These are phyloP conservation scores for Argopecten irradians DNA, from an alignment of 1,140 invertebrate genomes.

Conservation along the genomic window DNA sequence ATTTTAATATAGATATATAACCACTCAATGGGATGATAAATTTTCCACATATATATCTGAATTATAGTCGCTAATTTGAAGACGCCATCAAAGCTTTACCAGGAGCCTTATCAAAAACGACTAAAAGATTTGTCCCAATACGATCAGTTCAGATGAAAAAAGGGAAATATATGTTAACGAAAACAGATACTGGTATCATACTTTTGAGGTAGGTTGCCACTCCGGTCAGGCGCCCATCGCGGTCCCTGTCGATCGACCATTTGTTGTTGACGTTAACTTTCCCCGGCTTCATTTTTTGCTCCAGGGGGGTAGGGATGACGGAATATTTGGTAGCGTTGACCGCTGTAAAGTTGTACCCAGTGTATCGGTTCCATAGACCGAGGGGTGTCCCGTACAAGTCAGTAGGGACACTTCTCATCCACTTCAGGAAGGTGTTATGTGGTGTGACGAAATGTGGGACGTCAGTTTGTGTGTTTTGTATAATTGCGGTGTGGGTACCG, in stretches of 20 bases:
- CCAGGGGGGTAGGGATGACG: conserved; percentile 59
- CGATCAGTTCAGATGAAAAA: too few species aligned
- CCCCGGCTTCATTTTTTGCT: conserved; percentile 4
- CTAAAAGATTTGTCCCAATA: too few species aligned
- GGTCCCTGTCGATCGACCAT: conserved; percentile 44
- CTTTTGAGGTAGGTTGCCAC: conserved; percentile 44
- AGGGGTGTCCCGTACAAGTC: conserved; percentile 54
- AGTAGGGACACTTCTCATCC: conserved; percentile 59
- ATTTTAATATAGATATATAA: too few species aligned
- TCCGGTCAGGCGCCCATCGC: background rate
- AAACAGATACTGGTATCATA: conserved; percentile 21
- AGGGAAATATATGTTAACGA: background rate
- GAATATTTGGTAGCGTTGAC: conserved; percentile 39
- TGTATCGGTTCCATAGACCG: conserved; percentile 51
- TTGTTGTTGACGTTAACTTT: conserved; percentile 43
- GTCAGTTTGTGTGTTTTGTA: conserved; percentile 54
- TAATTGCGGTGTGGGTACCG: conserved; percentile 48
- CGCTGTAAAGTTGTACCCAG: conserved; percentile 51
- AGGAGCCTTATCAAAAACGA: too few species aligned
- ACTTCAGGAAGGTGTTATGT: conserved; percentile 46
- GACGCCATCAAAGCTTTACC: too few species aligned
- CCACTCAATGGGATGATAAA: too few species aligned
- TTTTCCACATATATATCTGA: too few species aligned
- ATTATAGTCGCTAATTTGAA: too few species aligned
- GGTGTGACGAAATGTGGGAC: conserved; percentile 55